These are phyloP conservation scores for Electrona antarctica DNA, from an alignment of 2,113 vertebrate species.

Conservation along the genomic window DNA sequence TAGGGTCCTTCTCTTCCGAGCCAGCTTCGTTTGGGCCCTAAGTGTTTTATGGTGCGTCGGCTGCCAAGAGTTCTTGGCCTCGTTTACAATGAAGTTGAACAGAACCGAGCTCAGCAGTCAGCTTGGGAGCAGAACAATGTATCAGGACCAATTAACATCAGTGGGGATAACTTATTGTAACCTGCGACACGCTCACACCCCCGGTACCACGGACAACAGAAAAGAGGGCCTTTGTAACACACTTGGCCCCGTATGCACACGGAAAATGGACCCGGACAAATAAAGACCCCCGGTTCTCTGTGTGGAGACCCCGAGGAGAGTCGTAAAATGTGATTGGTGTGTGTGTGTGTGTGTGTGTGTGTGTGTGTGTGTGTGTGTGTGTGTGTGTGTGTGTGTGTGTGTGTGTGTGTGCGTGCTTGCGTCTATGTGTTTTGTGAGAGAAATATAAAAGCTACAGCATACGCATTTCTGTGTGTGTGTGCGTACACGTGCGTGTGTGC, in stretches of 20 bases:
- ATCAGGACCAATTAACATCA: constrained; percentile 75
- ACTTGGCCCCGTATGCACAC: constrained; percentile 37
- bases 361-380: background rate
- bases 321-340: constrained; percentile 43
- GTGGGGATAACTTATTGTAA: constrained; percentile 70
- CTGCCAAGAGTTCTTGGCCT: constrained; percentile 70
- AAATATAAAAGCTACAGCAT: too few species aligned
- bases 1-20: constrained; percentile 42
- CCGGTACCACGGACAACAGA: constrained; percentile 47
- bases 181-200: constrained; percentile 54
- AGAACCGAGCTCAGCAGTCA: constrained; percentile 61
- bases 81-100: constrained; percentile 64
- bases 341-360: background rate
- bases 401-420: background rate
- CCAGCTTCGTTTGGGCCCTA: constrained; percentile 54
- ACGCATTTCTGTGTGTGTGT: background rate
- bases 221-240: constrained; percentile 55
- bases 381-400: background rate
- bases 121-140: constrained; percentile 66
- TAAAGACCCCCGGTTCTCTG: constrained; percentile 14
- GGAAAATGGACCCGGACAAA: constrained; percentile 39
- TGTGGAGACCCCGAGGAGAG: constrained; percentile 7
- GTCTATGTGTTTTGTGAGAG: too few species aligned
- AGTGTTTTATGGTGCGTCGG: constrained; percentile 61
- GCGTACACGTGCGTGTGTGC: background rate